Conservation (phyloP, 1,140 invertebrate genomes). For the Whitmania pigra region DNA sequence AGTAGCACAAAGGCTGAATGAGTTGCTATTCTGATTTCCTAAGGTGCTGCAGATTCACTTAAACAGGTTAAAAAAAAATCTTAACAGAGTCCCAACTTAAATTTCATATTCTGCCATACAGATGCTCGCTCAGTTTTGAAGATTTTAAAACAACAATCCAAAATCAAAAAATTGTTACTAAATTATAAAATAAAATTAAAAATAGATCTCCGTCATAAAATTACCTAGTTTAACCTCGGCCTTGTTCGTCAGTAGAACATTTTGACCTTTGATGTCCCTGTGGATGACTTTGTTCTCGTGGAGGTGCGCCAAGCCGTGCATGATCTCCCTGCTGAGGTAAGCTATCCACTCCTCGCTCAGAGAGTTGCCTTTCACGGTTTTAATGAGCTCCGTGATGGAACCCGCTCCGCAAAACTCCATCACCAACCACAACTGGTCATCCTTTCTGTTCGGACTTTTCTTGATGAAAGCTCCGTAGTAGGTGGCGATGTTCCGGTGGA, state of each 20-base stretch:
- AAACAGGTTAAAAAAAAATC: too few relatives aligned
- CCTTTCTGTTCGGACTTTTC: slow-evolving; percentile 90
- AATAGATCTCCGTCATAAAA: not conserved
- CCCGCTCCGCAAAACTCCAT: slow-evolving; percentile 99
- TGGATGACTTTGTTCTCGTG: slow-evolving; percentile 98
- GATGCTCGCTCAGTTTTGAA: too few relatives aligned
- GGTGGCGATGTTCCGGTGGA: slow-evolving; percentile 97
- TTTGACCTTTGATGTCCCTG: slow-evolving; percentile 98
- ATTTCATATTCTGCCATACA: too few relatives aligned
- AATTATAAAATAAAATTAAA: not conserved
- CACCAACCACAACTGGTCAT: slow-evolving; percentile 93
- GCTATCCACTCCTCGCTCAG: slow-evolving; percentile 98
- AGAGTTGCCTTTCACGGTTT: slow-evolving; percentile 50
- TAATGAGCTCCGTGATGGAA: slow-evolving; percentile 97
- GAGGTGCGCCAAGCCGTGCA: slow-evolving; percentile 81
- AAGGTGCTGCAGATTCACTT: too few relatives aligned
- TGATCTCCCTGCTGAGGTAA: slow-evolving; percentile 76
- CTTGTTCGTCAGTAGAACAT: slow-evolving; percentile 95
- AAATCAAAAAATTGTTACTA: not conserved
- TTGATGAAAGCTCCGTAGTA: slow-evolving; percentile 99
- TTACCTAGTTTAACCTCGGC: slow-evolving; percentile 83
- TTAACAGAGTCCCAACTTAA: too few relatives aligned
- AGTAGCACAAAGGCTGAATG: too few relatives aligned
- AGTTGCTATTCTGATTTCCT: too few relatives aligned
- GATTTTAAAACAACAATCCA: too few relatives aligned